Evolutionary conservation across 2,888 invertebrate species (phyloP).

Genomic region (Oscheius sp.): DNA sequence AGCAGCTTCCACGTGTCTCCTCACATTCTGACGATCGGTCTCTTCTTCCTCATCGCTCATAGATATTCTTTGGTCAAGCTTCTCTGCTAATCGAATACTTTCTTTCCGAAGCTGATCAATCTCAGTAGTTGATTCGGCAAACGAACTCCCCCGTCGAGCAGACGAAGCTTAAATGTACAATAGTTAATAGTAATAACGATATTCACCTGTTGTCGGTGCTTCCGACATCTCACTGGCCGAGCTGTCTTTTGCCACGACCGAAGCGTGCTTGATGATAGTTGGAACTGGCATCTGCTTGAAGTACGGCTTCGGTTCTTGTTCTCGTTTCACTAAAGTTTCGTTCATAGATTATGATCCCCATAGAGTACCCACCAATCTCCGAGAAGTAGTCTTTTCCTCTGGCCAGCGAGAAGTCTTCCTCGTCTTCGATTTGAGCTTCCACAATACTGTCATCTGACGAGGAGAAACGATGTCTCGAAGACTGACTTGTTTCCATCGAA

Average conservation of each 20-base stretch:
- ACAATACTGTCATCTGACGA: conserved; percentile 59
- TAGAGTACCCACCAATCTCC: conserved; percentile 27
- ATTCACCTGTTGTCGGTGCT: background rate
- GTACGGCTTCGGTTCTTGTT: conserved; percentile 20
- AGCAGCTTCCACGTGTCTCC: conserved; percentile 39
- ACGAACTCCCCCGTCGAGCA: conserved; percentile 10
- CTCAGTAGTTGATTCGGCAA: conserved; percentile 25
- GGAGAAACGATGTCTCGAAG: conserved; percentile 39
- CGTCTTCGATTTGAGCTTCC: conserved; percentile 53
- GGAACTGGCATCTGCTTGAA: conserved; percentile 30
- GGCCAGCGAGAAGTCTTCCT: conserved; percentile 34
- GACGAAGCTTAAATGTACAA: conserved; percentile 5
- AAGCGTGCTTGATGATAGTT: conserved; percentile 23
- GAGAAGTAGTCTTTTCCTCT: conserved; percentile 24
- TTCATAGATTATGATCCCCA: background rate
- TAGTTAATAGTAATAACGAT: background rate
- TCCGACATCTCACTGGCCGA: conserved; percentile 28
- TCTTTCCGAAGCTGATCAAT: conserved; percentile 30
- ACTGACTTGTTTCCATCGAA: background rate
- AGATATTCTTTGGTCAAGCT: background rate
- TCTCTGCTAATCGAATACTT: conserved; percentile 5
- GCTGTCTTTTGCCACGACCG: conserved; percentile 16
- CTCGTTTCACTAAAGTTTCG: conserved; percentile 20
- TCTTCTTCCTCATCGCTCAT: conserved; percentile 12
- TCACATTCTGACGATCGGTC: background rate